A percentile compares a stretch with the other conserved stretches of the same genome.
These are phyloP conservation scores for Drosophila picticornis DNA, from an alignment of 2,888 invertebrate species.

Conservation along the genomic window DNA sequence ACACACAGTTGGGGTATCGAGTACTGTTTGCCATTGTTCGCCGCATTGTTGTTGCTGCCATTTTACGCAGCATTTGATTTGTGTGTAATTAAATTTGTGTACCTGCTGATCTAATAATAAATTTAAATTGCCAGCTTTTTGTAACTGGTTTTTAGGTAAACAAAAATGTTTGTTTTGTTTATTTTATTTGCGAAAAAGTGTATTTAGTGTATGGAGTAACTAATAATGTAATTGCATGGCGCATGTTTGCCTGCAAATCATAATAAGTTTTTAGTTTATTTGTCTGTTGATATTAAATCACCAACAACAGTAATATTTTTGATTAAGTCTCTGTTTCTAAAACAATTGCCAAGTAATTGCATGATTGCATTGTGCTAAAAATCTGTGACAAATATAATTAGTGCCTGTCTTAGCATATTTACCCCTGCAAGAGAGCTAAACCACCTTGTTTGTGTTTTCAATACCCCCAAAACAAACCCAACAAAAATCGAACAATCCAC, in stretches of 20 bases:
- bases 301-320: slow-evolving; percentile 57
- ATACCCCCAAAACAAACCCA: slow-evolving; percentile 30
- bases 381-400: slow-evolving; percentile 2
- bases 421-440: slow-evolving; percentile 75
- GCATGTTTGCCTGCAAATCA: slow-evolving; percentile 62
- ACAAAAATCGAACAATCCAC: slow-evolving; percentile 12
- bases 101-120: slow-evolving; percentile 60
- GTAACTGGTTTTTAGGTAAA: slow-evolving; percentile 50
- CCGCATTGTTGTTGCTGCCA: slow-evolving; percentile 36
- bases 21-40: slow-evolving; percentile 33
- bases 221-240: slow-evolving; percentile 43
- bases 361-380: slow-evolving; percentile 61
- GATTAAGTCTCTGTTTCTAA: slow-evolving; percentile 47
- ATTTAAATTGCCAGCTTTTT: slow-evolving; percentile 44
- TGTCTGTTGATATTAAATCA: slow-evolving; percentile 45
- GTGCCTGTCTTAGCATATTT: slow-evolving; percentile 36
- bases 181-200: slow-evolving; percentile 2
- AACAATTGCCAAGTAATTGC: slow-evolving; percentile 61
- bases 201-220: slow-evolving; percentile 15
- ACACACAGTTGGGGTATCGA: slow-evolving; percentile 2
- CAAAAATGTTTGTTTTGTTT: not conserved
- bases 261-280: slow-evolving; percentile 27
- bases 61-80: slow-evolving; percentile 56
- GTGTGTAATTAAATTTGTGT: slow-evolving; percentile 73
- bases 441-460: slow-evolving; percentile 73